Percentiles rank a stretch among this genome's conserved stretches.
Conservation (phyloP, 2,797 vertebrate genomes). For the Enteromius unitaeniatus region DNA sequence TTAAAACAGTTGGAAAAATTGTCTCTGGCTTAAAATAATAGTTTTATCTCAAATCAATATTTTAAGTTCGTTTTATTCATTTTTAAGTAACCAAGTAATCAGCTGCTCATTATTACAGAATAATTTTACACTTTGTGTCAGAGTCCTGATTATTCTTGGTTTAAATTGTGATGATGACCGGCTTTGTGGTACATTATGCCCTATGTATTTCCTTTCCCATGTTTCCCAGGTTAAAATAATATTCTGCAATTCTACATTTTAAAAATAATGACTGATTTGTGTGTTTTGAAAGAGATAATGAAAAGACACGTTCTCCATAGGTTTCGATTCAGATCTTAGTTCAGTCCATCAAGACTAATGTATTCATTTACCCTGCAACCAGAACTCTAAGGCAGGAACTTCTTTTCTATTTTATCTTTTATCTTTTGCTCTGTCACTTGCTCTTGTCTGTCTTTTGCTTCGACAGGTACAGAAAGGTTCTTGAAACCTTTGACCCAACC, state of each 20-base stretch:
- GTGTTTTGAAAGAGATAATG: constrained; percentile 6
- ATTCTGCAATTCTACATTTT: neutral
- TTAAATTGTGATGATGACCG: neutral
- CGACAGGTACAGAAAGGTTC: constrained; percentile 4
- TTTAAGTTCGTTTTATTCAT: neutral
- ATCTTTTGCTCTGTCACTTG: neutral
- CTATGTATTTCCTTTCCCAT: neutral
- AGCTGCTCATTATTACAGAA: neutral
- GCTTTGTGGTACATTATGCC: neutral
- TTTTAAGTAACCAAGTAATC: neutral
- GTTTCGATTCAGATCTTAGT: neutral
- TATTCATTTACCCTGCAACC: constrained; percentile 43
- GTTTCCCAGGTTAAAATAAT: neutral
- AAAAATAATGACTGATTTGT: neutral
- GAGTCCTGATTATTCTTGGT: neutral
- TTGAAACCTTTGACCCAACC: neutral
- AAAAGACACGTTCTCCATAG: constrained; percentile 7
- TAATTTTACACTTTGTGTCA: constrained; percentile 1
- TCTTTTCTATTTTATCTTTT: neutral
- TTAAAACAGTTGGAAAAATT: neutral
- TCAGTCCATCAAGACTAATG: constrained; percentile 10
- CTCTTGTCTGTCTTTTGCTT: neutral
- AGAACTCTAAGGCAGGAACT: constrained; percentile 33
- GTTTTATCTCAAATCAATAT: neutral
- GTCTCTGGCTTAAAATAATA: neutral